Conservation (phyloP, 2,113 vertebrate species). For the Maccullochella peelii region DNA sequence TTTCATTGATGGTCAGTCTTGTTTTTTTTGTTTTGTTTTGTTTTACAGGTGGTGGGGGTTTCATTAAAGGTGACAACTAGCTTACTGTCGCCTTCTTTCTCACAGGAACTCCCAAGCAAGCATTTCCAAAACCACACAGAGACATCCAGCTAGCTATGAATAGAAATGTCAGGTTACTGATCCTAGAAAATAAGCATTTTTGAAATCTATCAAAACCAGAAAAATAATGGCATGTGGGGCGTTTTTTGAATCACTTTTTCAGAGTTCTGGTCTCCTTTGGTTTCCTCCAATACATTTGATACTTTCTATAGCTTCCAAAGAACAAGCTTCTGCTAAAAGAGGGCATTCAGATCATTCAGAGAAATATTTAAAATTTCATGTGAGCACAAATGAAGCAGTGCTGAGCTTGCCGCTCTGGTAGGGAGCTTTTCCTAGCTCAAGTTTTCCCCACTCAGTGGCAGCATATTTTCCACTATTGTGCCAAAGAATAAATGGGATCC, state of each 20-base stretch:
- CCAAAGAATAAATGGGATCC: conserved; percentile 49
- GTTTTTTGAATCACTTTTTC: neutral
- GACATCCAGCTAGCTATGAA: neutral
- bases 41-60: neutral
- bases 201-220: conserved; percentile 12
- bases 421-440: conserved; percentile 30
- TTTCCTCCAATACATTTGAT: conserved; percentile 13
- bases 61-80: conserved; percentile 27
- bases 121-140: conserved; percentile 26
- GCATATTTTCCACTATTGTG: conserved; percentile 53
- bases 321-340: conserved; percentile 24
- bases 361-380: conserved; percentile 13
- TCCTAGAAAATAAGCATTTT: neutral
- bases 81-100: conserved; percentile 9
- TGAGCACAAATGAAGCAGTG: conserved; percentile 20
- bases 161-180: conserved; percentile 21
- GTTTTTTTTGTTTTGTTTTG: too few relatives aligned
- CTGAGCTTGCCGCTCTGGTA: conserved; percentile 36
- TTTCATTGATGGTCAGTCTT: conserved; percentile 45
- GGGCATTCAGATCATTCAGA: conserved; percentile 1
- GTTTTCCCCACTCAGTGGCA: conserved; percentile 35
- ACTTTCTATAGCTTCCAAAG: conserved; percentile 6
- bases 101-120: neutral
- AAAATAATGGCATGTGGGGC: neutral
- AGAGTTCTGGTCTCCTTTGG: neutral